Percentiles rank a stretch among this genome's conserved stretches.
These are phyloP conservation scores for Apoda limacodes DNA, from an alignment of 2,888 invertebrate species.

Conservation along the genomic window DNA sequence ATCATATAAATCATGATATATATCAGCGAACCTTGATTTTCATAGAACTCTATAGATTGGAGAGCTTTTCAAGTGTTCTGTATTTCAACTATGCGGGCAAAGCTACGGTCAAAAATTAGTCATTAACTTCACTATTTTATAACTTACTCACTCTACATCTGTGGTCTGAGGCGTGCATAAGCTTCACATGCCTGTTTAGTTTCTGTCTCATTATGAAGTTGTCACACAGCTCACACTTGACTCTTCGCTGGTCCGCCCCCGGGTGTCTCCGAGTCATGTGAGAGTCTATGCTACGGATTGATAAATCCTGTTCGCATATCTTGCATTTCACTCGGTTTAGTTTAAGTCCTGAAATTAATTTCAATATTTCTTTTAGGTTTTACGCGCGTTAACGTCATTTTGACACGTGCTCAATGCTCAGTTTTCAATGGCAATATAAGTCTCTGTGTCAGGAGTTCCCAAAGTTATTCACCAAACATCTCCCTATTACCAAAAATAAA, in stretches of 20 bases:
- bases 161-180: slow-evolving; percentile 22
- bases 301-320: slow-evolving; percentile 35
- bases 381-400: slow-evolving; percentile 1
- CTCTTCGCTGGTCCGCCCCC: slow-evolving; percentile 28
- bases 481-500: no score
- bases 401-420: not conserved
- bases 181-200: slow-evolving; percentile 25
- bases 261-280: slow-evolving; percentile 36
- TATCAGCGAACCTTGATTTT: no score
- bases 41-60: no score
- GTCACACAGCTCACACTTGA: slow-evolving; percentile 39
- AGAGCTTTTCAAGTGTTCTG: no score
- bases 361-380: not conserved
- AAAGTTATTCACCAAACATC: no score
- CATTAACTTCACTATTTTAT: no score
- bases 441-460: slow-evolving; percentile 1
- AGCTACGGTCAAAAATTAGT: no score
- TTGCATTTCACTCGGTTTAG: slow-evolving; percentile 28
- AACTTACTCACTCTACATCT: slow-evolving; percentile 12
- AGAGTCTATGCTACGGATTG: slow-evolving; percentile 29
- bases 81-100: no score
- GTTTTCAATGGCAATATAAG: slow-evolving; percentile 1
- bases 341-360: slow-evolving; percentile 5
- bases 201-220: slow-evolving; percentile 26
- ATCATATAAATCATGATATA: no score